phyloP scores from a whole-genome alignment of 2,888 invertebrate genomes.

The Torymus texanus region DNA sequence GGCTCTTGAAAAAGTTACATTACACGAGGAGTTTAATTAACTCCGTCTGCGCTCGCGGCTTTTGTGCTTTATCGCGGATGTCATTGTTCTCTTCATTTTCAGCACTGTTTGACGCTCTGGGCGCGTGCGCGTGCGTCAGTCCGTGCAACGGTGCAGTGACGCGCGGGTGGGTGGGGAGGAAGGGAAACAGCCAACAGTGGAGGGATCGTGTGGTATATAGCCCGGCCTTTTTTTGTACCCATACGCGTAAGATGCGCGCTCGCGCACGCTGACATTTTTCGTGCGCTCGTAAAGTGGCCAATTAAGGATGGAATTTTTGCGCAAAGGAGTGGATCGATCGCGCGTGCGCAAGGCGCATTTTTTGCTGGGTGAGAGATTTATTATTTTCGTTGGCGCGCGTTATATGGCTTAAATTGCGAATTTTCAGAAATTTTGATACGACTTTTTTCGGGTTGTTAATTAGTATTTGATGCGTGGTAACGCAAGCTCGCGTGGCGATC shows the following conservation, averaged over 20 bases:
- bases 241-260: slow-evolving; percentile 1
- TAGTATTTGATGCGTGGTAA: no score
- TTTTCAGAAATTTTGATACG: no score
- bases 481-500: no score
- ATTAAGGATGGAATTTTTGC: slow-evolving; percentile 41
- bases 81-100: slow-evolving; percentile 53
- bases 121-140: no score
- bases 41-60: slow-evolving; percentile 19
- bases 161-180: not conserved
- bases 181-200: no score
- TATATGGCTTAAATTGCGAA: no score
- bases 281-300: slow-evolving; percentile 38
- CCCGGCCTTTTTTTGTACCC: slow-evolving; percentile 14
- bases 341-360: no score
- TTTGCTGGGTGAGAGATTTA: no score
- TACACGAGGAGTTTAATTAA: slow-evolving; percentile 55
- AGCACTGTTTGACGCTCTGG: slow-evolving; percentile 25
- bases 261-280: slow-evolving; percentile 34
- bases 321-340: not conserved
- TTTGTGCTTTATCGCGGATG: slow-evolving; percentile 35
- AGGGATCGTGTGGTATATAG: not conserved
- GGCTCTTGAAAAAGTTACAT: slow-evolving; percentile 52
- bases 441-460: no score
- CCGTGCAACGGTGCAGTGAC: no score
- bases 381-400: no score